Conservation (phyloP, 2,113 vertebrate genomes). For the Leucopsar rothschildi region DNA sequence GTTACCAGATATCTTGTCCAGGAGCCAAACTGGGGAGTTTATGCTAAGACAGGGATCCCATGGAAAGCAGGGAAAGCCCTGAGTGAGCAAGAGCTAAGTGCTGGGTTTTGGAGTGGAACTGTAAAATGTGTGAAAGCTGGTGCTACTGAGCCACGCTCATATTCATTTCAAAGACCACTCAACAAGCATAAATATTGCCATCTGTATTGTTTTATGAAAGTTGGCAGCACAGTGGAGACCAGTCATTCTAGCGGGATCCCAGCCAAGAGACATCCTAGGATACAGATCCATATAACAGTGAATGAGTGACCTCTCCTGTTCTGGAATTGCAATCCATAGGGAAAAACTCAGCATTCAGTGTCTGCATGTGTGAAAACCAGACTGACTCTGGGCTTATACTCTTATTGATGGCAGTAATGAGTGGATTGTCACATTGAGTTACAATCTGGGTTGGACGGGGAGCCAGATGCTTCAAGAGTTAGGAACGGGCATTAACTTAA, state of each 20-base stretch:
- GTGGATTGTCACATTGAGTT: neutral
- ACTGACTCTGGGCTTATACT: neutral
- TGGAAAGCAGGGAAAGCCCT: neutral
- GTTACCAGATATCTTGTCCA: neutral
- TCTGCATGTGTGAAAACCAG: neutral
- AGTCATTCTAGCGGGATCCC: neutral
- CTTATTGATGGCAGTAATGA: neutral
- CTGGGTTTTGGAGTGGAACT: neutral
- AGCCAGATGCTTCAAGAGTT: neutral
- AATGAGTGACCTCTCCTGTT: neutral
- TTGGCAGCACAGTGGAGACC: constrained; percentile 3
- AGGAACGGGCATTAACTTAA: neutral
- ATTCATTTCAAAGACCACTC: constrained; percentile 33
- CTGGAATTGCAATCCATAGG: neutral
- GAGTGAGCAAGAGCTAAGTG: neutral
- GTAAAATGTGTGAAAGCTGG: neutral
- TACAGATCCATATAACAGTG: neutral
- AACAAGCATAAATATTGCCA: constrained; percentile 25
- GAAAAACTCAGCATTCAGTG: neutral
- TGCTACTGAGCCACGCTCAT: neutral
- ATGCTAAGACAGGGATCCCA: neutral
- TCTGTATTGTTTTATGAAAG: constrained; percentile 33
- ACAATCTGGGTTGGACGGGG: neutral
- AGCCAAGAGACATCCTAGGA: constrained; percentile 17
- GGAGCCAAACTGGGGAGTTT: neutral